Evolutionary conservation across 2,888 invertebrate genomes (phyloP).

Genomic region (Meliscaeva auricollis): DNA sequence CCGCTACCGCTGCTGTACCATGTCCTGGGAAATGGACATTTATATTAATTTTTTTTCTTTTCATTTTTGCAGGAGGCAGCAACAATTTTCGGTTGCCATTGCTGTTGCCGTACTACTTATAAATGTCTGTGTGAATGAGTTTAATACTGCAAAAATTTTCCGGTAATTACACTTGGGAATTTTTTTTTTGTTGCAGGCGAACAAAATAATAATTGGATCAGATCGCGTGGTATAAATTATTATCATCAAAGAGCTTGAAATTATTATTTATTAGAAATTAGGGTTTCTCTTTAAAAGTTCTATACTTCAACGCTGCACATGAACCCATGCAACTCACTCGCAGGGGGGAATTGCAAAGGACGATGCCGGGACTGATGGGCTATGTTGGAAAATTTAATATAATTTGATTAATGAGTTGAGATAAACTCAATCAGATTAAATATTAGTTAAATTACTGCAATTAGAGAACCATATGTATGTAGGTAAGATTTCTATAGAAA

Average conservation of each 20-base stretch:
- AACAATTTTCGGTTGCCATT: conserved; percentile 39
- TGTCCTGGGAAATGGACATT: conserved; percentile 47
- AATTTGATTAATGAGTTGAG: conserved; percentile 66
- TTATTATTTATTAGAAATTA: conserved; percentile 48
- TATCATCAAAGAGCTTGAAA: conserved; percentile 43
- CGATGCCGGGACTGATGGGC: not conserved
- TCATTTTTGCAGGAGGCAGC: conserved; percentile 11
- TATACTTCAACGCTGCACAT: not conserved
- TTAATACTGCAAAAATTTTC: conserved; percentile 56
- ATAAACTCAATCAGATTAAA: conserved; percentile 56
- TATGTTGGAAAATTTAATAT: conserved; percentile 53
- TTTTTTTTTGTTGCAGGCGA: conserved; percentile 29
- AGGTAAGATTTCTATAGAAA: not conserved
- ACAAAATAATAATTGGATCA: conserved; percentile 64
- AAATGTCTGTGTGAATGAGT: conserved; percentile 33
- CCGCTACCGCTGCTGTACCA: not conserved
- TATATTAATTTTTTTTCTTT: conserved; percentile 40
- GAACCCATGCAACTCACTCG: not conserved
- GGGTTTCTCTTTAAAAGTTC: conserved; percentile 23
- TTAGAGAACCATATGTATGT: conserved; percentile 1
- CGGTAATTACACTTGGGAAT: conserved; percentile 73
- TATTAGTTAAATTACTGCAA: conserved; percentile 38
- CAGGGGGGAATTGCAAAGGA: not conserved
- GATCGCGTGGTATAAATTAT: conserved; percentile 70
- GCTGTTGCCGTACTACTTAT: not conserved